Conservation (phyloP, 2,888 invertebrate species). For the Anoncus sp. region DNA sequence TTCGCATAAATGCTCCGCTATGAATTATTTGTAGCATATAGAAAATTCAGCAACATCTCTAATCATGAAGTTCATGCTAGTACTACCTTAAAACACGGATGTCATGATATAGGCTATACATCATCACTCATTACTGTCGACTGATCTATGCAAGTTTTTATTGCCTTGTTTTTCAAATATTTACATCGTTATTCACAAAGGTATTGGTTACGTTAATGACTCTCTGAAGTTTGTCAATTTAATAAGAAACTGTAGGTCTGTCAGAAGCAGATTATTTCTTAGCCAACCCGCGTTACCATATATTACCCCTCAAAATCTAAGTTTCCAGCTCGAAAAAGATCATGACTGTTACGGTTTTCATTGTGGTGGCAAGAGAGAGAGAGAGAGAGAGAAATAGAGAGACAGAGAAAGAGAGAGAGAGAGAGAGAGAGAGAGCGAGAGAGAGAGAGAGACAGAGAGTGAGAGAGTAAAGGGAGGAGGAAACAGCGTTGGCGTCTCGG, state of each 20-base stretch:
- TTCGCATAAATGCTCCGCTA: too few species aligned
- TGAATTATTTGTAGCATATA: too few species aligned
- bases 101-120: too few species aligned
- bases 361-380: conserved; percentile 26
- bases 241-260: not conserved
- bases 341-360: conserved; percentile 45
- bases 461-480: conserved; percentile 39
- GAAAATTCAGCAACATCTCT: too few species aligned
- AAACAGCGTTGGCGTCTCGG: conserved; percentile 59
- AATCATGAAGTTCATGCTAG: too few species aligned
- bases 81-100: too few species aligned
- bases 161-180: not conserved
- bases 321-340: conserved; percentile 37
- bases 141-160: too few species aligned
- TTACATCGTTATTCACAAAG: not conserved
- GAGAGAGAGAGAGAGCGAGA: conserved; percentile 20
- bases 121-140: too few species aligned
- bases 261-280: not conserved
- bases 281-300: conserved; percentile 7
- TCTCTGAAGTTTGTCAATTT: conserved; percentile 6
- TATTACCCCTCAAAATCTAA: conserved; percentile 16
- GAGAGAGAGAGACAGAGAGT: too few species aligned
- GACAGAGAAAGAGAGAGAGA: too few species aligned
- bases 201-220: not conserved
- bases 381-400: conserved; percentile 22